Evolutionary conservation across 2,797 vertebrate genomes (phyloP), one percentile per base, ranked within the genome.

Genomic region (Poeciliopsis turneri): DNA sequence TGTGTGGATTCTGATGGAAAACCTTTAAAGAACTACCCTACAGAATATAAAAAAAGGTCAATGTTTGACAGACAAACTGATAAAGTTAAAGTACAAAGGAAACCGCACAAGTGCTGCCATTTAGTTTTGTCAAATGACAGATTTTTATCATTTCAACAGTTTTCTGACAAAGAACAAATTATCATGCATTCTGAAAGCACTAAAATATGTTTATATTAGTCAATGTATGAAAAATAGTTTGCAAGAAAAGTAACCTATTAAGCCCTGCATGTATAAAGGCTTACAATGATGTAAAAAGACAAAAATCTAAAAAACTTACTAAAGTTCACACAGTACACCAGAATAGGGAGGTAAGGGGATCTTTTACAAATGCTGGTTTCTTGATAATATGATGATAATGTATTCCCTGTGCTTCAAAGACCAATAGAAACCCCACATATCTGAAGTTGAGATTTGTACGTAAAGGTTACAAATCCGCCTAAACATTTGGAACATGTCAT

Each of bases 31-130:
- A 87, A 85, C 79, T 83, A 78, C 82, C 87, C 78, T 64, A 72
- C 75, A 90, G 91, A 92, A 91, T 90, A 76, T 79, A 87, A 18
- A 72, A 72, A 93, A 93, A 93, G 93, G 94, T 93, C 90, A 92
- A 82, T 36, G 43, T 69, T 75, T 84, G 87, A 92, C 87, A 83
- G 89, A 80, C 73, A 51, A 84, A 86, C 64, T 82, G 87, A 89
- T 89, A 88, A 85, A 80, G 86, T 88, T 85, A 78, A 86, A 88
- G 64, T 41, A 85, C 55, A 85, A 89, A 87, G 45, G 66, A 43
- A 82, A 36, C 66, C 80, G 78, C 85, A 59, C 13, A 80, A 77
- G 84, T 46, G 23, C 76, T 78, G 47, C 72, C 30, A 66, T 82
- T 79, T 28, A 57, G 59, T 69, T 79, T 86, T 68, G 53, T n/a